phyloP scores from a whole-genome alignment of 2,888 invertebrate genomes.

The Exephanes ischioxanthus region DNA sequence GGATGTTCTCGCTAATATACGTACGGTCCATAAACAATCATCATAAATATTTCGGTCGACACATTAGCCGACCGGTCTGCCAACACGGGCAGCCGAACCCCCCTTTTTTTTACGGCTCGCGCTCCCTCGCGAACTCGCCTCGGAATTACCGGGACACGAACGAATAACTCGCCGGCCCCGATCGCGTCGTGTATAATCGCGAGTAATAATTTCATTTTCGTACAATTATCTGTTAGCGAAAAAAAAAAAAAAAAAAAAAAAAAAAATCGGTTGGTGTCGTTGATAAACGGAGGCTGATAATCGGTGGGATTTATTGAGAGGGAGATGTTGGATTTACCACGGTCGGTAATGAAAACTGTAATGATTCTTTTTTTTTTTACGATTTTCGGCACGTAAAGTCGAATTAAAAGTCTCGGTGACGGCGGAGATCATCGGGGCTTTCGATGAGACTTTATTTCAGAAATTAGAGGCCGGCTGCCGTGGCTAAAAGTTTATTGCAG shows the following conservation, averaged over 20 bases:
- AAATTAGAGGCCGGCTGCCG: no score
- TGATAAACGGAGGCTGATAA: conserved; percentile 21
- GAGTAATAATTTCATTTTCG: conserved; percentile 38
- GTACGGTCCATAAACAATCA: conserved; percentile 84
- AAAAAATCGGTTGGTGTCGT: neutral
- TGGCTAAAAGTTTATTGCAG: no score
- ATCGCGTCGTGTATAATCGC: neutral
- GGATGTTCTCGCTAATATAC: conserved; percentile 81
- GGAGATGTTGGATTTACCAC: neutral
- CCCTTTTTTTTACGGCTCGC: conserved; percentile 42
- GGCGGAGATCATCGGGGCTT: no score
- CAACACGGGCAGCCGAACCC: conserved; percentile 74
- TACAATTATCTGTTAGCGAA: conserved; percentile 14
- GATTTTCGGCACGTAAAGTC: neutral
- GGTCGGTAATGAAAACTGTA: neutral
- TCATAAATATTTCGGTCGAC: conserved; percentile 84
- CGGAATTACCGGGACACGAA: conserved; percentile 50
- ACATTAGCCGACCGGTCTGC: conserved; percentile 82
- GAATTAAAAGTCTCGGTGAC: no score
- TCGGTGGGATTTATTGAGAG: conserved; percentile 17
- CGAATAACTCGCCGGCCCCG: conserved; percentile 30
- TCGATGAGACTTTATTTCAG: no score
- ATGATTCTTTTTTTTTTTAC: neutral
- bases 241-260: conserved; percentile 15
- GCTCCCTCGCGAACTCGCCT: conserved; percentile 58